Base-by-base conservation (phyloP, 1,140 invertebrate species). In the Tetramorium parvispinum region DNA sequence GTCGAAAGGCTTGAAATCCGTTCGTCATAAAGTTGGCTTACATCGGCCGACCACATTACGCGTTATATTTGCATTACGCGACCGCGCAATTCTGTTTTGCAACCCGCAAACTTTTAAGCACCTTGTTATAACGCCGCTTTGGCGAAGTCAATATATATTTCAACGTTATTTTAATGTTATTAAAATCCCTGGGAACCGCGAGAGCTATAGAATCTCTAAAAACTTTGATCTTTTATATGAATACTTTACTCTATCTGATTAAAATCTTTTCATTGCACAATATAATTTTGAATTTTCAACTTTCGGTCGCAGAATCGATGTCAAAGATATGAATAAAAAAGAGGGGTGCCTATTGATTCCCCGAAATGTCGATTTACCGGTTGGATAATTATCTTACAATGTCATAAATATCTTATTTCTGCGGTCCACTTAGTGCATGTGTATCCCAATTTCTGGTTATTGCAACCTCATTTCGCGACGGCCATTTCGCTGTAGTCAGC, bases 381-480 rank as follows among this genome's bases (percentile, higher is more conserved):
- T 53, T n/a, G 43, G 6, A 51, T n/a, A 51, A 51, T 51, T 32
- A 66, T 46, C 18, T 78, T n/a, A 16, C 18, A 68, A 24, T 46
- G 6, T 10, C 21, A 13, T 24, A 57, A 73, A 73, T 71, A 18
- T 82, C 37, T 57, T 32, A 55, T 32, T 57, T 46, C 6, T 6
- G 0, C 32, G 32, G 8, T 53, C 24, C 18, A 68, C 49, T 71
- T 46, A 40, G 18, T 18, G 24, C 24, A 53, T 40, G 32, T 46
- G 24, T 49, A 59, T 61, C 27, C 27, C 40, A 83, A 83, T 83
- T 75, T 83, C 68, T 27, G 68, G 37, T 32, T 83, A 59, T 59
- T 75, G 18, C 79, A 49, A 82, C 37, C 79, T 82, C 79, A 82
- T 82, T 73, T 73, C 51, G 32, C 68, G 27, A 61, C 53, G 68